Conservation (phyloP, 1,140 invertebrate genomes). For the Ostrea edulis region DNA sequence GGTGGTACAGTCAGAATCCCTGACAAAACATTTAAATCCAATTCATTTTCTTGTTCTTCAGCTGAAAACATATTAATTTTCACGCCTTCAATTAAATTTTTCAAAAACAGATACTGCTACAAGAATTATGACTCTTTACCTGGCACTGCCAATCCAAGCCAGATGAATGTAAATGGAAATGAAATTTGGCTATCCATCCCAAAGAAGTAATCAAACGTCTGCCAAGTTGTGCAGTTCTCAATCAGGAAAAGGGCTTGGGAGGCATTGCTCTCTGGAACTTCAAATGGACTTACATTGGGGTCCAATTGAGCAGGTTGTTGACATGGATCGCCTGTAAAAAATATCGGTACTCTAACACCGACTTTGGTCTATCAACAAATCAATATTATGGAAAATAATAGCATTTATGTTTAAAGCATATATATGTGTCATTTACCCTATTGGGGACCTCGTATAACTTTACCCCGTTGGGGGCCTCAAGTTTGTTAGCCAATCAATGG, state of each 20-base stretch:
- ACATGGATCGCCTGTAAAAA: conserved; percentile 41
- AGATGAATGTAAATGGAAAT: conserved; percentile 66
- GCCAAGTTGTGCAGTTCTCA: conserved; percentile 77
- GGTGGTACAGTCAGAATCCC: not conserved
- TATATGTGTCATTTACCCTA: too few relatives aligned
- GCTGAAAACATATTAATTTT: not conserved
- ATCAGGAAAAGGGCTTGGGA: not conserved
- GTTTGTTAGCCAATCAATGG: too few relatives aligned
- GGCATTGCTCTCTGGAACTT: not conserved
- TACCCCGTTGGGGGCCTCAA: too few relatives aligned
- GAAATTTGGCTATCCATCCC: conserved; percentile 67
- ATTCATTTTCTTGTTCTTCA: too few relatives aligned
- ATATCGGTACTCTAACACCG: not conserved
- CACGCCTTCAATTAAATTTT: not conserved
- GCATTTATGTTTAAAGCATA: too few relatives aligned
- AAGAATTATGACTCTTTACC: conserved; percentile 58
- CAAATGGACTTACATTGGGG: not conserved
- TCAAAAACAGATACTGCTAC: not conserved
- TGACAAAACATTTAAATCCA: too few relatives aligned
- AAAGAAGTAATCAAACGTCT: conserved; percentile 82
- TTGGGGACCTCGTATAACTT: too few relatives aligned
- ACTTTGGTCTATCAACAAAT: not conserved
- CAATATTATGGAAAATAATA: too few relatives aligned
- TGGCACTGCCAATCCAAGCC: conserved; percentile 63
- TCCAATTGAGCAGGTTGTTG: conserved; percentile 51